Conservation (phyloP, 2,797 vertebrate species). For the Taenioides sp. region DNA sequence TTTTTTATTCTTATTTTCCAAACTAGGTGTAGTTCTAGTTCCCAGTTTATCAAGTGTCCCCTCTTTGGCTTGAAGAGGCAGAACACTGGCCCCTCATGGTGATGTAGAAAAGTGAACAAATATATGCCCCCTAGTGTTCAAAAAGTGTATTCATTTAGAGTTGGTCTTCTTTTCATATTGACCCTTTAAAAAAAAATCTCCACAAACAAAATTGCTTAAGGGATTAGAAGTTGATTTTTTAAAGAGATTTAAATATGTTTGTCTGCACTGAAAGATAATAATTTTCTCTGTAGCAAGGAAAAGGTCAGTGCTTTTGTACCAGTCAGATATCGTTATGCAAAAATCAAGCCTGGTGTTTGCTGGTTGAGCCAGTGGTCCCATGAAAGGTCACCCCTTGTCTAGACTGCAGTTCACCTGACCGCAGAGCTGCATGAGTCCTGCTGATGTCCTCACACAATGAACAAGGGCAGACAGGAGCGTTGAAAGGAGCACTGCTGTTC, state of each 20-base stretch:
- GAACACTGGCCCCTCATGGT: no score
- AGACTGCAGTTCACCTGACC: slow-evolving; percentile 40
- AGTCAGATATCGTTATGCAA: slow-evolving; percentile 46
- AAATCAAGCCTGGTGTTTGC: slow-evolving; percentile 37
- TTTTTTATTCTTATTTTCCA: no score
- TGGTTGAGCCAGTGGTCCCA: slow-evolving; percentile 34
- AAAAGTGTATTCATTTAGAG: no score
- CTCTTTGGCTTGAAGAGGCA: no score
- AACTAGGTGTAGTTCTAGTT: no score
- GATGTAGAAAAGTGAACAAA: no score
- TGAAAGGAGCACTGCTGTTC: not conserved
- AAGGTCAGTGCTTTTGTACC: slow-evolving; percentile 52
- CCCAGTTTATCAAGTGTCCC: no score
- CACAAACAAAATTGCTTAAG: not conserved
- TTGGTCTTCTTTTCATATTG: no score
- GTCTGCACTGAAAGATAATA: slow-evolving; percentile 12
- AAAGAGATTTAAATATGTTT: not conserved
- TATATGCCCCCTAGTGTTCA: no score
- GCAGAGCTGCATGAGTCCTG: slow-evolving; percentile 28
- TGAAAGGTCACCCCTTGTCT: slow-evolving; percentile 70
- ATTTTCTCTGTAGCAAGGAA: slow-evolving; percentile 26
- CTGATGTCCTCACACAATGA: slow-evolving; percentile 22
- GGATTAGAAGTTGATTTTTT: not conserved
- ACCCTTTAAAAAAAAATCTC: not conserved
- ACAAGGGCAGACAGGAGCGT: not conserved